Evolutionary conservation across 2,888 invertebrate species (phyloP).

Genomic region (Phortica magna): DNA sequence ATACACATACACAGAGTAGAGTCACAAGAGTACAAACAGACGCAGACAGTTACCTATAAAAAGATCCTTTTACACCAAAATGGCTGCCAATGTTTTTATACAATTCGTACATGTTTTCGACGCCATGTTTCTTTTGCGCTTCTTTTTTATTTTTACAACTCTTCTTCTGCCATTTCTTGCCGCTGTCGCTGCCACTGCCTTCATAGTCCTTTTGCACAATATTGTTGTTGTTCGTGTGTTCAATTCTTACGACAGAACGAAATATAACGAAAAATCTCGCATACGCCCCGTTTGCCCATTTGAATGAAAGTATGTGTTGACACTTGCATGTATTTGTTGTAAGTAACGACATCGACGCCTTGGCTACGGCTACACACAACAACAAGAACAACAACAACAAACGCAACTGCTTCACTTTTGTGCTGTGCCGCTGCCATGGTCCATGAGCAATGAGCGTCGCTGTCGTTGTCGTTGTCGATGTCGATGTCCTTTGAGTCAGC

Average conservation of each 20-base stretch:
- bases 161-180: neutral
- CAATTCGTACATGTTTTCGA: conserved; percentile 1
- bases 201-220: too few species aligned
- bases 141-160: neutral
- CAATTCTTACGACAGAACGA: neutral
- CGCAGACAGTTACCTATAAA: conserved; percentile 7
- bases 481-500: conserved; percentile 31
- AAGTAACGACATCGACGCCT: conserved; percentile 68
- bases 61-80: conserved; percentile 1
- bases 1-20: neutral
- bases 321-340: conserved; percentile 77
- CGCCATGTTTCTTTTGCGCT: neutral
- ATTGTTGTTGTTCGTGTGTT: neutral
- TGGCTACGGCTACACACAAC: neutral
- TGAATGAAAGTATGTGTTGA: conserved; percentile 76
- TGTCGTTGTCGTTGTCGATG: conserved; percentile 27
- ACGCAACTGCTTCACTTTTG: neutral
- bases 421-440: neutral
- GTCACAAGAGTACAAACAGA: neutral
- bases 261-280: conserved; percentile 17
- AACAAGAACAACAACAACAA: neutral
- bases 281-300: conserved; percentile 53
- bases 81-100: conserved; percentile 19
- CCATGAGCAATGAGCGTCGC: neutral
- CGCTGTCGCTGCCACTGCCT: neutral